These are phyloP conservation scores for Laticauda laticaudata DNA, from an alignment of 2,113 vertebrate species.

Conservation along the genomic window DNA sequence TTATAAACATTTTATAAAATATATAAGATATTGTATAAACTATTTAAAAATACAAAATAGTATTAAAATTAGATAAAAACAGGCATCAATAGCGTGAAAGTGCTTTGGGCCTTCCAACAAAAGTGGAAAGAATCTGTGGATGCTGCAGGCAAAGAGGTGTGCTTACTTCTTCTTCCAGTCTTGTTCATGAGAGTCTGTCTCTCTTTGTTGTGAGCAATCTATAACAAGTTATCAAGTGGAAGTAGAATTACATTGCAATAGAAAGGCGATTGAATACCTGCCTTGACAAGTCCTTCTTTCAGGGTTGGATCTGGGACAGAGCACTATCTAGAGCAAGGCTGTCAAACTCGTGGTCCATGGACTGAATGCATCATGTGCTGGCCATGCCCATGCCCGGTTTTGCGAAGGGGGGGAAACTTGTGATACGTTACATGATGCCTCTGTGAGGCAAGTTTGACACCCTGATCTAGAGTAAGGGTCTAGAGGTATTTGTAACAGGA, in stretches of 20 bases:
- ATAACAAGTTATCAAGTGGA: not conserved
- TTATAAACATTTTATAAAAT: not conserved
- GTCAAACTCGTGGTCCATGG: too few relatives aligned
- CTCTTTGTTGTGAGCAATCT: not conserved
- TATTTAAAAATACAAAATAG: not conserved
- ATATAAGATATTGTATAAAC: not conserved
- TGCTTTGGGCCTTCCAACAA: not conserved
- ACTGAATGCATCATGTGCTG: too few relatives aligned
- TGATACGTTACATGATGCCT: too few relatives aligned
- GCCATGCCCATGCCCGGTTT: too few relatives aligned
- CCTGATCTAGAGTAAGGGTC: not conserved
- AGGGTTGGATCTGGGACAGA: not conserved
- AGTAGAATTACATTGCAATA: not conserved
- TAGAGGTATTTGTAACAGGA: not conserved
- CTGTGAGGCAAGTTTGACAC: too few relatives aligned
- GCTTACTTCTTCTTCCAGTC: not conserved
- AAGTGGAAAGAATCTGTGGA: not conserved
- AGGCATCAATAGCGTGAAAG: not conserved
- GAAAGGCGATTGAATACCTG: not conserved
- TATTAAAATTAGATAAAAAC: not conserved
- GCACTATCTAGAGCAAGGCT: not conserved
- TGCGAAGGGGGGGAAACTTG: too few relatives aligned
- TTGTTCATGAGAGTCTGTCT: not conserved
- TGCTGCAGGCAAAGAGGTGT: not conserved
- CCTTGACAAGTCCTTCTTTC: not conserved